Percentiles rank a stretch among this genome's conserved stretches.
These are phyloP conservation scores for Lutraria rhynchaena DNA, from an alignment of 1,140 invertebrate genomes.

Conservation along the genomic window DNA sequence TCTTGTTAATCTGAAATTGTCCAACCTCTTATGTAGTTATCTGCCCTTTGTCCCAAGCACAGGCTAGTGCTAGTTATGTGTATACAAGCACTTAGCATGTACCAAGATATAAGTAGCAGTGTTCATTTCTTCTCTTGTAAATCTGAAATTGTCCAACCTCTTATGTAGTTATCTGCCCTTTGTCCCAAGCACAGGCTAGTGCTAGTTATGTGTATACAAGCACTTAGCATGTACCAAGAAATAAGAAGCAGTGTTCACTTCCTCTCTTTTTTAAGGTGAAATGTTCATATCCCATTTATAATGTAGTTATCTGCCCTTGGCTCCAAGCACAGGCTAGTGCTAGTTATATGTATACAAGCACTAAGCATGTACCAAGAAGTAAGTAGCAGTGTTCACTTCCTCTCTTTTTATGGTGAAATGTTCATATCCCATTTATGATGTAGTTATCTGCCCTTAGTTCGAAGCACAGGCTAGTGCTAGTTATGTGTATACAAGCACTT, in stretches of 20 bases:
- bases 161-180: too few species aligned
- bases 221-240: constrained; percentile 2
- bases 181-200: too few species aligned
- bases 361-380: constrained; percentile 3
- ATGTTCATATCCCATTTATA: not conserved
- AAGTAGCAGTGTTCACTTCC: not conserved
- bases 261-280: too few species aligned
- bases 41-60: constrained; percentile 3
- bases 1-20: not conserved
- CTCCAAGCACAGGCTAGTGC: constrained; percentile 30
- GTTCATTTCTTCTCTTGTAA: not conserved
- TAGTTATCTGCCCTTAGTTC: not conserved
- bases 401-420: not conserved
- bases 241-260: not conserved
- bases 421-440: not conserved
- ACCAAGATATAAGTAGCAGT: not conserved
- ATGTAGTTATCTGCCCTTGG: not conserved
- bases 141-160: too few species aligned
- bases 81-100: not conserved
- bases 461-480: constrained; percentile 11
- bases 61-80: constrained; percentile 1
- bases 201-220: too few species aligned
- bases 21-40: too few species aligned
- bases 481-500: constrained; percentile 4
- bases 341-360: constrained; percentile 17